Conservation (phyloP, 1,140 invertebrate genomes). For the Homarus americanus region DNA sequence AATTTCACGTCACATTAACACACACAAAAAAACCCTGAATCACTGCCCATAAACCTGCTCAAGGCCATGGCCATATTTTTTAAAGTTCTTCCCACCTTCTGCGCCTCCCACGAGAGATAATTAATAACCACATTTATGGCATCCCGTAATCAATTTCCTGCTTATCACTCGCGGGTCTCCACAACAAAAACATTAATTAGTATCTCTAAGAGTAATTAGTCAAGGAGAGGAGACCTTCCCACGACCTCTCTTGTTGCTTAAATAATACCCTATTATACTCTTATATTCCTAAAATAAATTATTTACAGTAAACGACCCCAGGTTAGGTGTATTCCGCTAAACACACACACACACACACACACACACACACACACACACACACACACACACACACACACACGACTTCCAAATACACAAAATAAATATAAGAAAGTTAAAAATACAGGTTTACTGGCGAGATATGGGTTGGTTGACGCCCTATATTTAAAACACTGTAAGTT, state of each 20-base stretch:
- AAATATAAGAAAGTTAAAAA: too few relatives aligned
- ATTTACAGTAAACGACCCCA: too few relatives aligned
- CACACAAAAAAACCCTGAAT: neutral
- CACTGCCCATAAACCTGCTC: neutral
- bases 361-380: too few relatives aligned
- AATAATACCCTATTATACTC: too few relatives aligned
- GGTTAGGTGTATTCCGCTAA: too few relatives aligned
- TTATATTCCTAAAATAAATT: too few relatives aligned
- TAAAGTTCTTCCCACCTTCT: neutral
- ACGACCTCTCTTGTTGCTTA: neutral
- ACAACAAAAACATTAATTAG: constrained; percentile 37
- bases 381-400: too few relatives aligned
- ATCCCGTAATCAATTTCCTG: constrained; percentile 41
- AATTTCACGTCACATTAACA: constrained; percentile 42
- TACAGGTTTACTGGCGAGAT: too few relatives aligned
- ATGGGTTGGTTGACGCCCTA: too few relatives aligned
- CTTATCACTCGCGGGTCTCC: constrained; percentile 19
- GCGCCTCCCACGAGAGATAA: constrained; percentile 2
- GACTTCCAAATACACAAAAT: too few relatives aligned
- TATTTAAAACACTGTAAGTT: too few relatives aligned
- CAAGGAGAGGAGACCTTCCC: constrained; percentile 17
- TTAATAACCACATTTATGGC: constrained; percentile 40
- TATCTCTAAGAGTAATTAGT: constrained; percentile 37
- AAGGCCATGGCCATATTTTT: neutral
- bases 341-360: too few relatives aligned